Evolutionary conservation across 2,797 vertebrate species (phyloP).

Genomic region (Leptoclinus maculatus): DNA sequence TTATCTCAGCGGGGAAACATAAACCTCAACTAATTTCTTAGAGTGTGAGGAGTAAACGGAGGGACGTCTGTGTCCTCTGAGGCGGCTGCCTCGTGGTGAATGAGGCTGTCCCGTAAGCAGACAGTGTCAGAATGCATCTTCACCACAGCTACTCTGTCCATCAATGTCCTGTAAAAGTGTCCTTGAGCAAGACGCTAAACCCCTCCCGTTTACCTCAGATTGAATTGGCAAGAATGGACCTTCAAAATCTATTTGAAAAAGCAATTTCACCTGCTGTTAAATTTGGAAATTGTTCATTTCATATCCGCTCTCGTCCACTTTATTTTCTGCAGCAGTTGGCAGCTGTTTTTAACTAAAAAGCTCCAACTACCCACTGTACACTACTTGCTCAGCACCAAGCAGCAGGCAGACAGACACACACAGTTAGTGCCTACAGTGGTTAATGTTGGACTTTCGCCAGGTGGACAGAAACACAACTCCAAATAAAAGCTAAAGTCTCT

Average conservation of each 20-base stretch:
- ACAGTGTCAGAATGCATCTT: conserved; percentile 53
- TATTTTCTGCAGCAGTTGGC: neutral
- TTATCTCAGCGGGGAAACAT: conserved; percentile 13
- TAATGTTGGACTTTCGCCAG: neutral
- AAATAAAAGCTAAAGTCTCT: neutral
- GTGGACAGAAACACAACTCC: neutral
- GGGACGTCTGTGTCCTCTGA: conserved; percentile 13
- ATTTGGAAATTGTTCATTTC: neutral
- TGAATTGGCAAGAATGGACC: neutral
- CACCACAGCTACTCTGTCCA: conserved; percentile 21
- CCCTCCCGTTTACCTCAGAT: neutral
- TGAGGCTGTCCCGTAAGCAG: conserved; percentile 41
- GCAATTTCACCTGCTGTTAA: neutral
- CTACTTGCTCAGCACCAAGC: no score
- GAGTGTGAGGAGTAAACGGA: neutral
- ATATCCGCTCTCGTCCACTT: neutral
- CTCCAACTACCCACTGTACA: no score
- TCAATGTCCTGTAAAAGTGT: conserved; percentile 41
- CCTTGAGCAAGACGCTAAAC: conserved; percentile 42
- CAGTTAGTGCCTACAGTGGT: neutral
- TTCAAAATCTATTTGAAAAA: conserved; percentile 20
- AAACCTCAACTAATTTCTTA: conserved; percentile 12
- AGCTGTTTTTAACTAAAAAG: neutral
- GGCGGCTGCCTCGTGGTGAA: conserved; percentile 19
- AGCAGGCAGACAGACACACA: no score